Evolutionary conservation across 2,888 invertebrate species (phyloP).

Genomic region (Tetranychus piercei): DNA sequence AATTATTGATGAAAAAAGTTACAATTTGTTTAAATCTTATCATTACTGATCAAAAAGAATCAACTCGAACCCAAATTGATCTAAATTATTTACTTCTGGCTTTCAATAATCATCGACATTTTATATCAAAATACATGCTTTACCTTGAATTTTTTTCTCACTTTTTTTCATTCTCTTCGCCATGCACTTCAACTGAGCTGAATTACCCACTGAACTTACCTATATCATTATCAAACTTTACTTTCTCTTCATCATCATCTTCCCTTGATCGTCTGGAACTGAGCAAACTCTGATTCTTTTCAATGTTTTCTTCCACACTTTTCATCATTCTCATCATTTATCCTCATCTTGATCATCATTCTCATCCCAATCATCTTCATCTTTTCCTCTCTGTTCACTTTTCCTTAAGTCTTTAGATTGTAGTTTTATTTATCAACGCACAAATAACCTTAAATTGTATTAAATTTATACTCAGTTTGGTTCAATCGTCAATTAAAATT

Average conservation of each 20-base stretch:
- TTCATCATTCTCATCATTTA: not conserved
- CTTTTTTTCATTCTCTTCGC: not conserved
- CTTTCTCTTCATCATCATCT: not conserved
- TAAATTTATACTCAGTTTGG: too few relatives aligned
- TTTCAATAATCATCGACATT: too few relatives aligned
- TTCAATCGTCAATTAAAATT: too few relatives aligned
- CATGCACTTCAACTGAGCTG: too few relatives aligned
- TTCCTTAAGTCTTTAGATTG: not conserved
- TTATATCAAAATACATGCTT: too few relatives aligned
- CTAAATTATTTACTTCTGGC: too few relatives aligned
- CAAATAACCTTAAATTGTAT: not conserved
- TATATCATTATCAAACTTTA: not conserved
- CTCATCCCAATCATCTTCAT: not conserved
- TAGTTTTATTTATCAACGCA: not conserved
- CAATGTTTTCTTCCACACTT: constrained; percentile 5
- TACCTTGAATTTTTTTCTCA: not conserved
- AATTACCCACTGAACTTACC: too few relatives aligned
- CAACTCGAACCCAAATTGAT: too few relatives aligned
- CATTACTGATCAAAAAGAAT: too few relatives aligned
- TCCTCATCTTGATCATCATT: not conserved
- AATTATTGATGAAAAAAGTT: too few relatives aligned
- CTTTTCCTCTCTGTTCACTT: not conserved
- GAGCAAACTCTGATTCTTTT: not conserved
- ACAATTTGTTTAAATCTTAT: too few relatives aligned
- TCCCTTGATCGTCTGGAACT: too few relatives aligned